These are phyloP conservation scores for Leptura quadrifasciata DNA, from an alignment of 2,888 invertebrate genomes.

Conservation along the genomic window DNA sequence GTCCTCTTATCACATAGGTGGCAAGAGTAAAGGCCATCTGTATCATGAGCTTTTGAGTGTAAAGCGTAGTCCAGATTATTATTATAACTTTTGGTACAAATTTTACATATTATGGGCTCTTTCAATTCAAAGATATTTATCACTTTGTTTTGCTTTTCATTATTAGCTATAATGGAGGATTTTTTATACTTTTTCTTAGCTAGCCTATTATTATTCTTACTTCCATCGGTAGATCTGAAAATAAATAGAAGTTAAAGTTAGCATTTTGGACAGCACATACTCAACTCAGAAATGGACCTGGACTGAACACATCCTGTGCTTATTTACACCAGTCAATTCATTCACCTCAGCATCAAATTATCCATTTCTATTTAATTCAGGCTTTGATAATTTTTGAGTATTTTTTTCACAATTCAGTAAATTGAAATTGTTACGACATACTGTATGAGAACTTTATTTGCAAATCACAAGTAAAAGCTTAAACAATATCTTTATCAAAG, in stretches of 20 bases:
- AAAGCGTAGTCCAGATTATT: slow-evolving; percentile 53
- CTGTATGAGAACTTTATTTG: too few species aligned
- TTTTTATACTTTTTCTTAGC: not conserved
- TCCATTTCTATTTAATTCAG: not conserved
- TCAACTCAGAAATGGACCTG: not conserved
- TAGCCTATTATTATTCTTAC: not conserved
- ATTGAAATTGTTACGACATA: too few species aligned
- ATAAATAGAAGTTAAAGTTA: not conserved
- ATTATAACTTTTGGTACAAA: slow-evolving; percentile 75
- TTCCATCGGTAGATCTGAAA: slow-evolving; percentile 24
- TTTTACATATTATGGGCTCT: slow-evolving; percentile 73
- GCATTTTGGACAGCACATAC: not conserved
- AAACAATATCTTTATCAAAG: too few species aligned
- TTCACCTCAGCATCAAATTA: not conserved
- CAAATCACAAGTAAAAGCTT: too few species aligned
- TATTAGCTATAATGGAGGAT: not conserved
- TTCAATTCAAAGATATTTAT: slow-evolving; percentile 46
- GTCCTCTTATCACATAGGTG: slow-evolving; percentile 61
- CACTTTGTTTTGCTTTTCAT: slow-evolving; percentile 51
- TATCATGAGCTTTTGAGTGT: slow-evolving; percentile 62
- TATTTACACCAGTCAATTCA: not conserved
- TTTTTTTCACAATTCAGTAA: too few species aligned
- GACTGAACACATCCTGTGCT: not conserved
- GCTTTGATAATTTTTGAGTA: too few species aligned
- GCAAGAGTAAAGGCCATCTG: slow-evolving; percentile 61